Conservation (phyloP, 2,888 invertebrate species). For the Himalopsyche anomala region DNA sequence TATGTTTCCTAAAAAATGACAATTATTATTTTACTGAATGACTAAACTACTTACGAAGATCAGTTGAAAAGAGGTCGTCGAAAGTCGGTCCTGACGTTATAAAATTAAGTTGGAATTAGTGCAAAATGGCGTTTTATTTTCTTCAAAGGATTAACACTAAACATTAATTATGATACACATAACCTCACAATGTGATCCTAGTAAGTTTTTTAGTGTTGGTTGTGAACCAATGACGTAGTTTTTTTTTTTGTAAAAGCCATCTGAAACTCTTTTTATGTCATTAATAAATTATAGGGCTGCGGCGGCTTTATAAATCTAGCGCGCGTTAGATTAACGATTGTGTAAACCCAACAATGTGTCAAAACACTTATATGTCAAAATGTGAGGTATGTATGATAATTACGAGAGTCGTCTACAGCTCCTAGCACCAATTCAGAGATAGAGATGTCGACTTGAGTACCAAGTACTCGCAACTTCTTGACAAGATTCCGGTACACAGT, state of each 20-base stretch:
- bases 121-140: no score
- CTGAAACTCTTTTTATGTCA: conserved; percentile 41
- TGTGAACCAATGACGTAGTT: neutral
- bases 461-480: neutral
- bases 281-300: conserved; percentile 36
- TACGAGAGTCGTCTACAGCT: neutral
- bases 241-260: neutral
- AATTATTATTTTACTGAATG: no score
- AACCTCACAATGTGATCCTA: no score
- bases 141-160: no score
- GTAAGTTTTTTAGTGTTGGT: neutral
- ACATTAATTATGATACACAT: no score
- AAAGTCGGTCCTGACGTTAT: no score
- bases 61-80: no score
- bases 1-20: no score
- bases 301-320: conserved; percentile 18
- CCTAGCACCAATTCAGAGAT: neutral
- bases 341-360: conserved; percentile 21
- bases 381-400: conserved; percentile 24
- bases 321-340: conserved; percentile 41
- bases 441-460: no score
- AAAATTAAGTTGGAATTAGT: no score
- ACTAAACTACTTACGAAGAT: no score
- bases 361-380: conserved; percentile 39
- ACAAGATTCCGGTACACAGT: no score